Evolutionary conservation across 2,113 vertebrate species (phyloP).

Genomic region (Antechinus stuartii): DNA sequence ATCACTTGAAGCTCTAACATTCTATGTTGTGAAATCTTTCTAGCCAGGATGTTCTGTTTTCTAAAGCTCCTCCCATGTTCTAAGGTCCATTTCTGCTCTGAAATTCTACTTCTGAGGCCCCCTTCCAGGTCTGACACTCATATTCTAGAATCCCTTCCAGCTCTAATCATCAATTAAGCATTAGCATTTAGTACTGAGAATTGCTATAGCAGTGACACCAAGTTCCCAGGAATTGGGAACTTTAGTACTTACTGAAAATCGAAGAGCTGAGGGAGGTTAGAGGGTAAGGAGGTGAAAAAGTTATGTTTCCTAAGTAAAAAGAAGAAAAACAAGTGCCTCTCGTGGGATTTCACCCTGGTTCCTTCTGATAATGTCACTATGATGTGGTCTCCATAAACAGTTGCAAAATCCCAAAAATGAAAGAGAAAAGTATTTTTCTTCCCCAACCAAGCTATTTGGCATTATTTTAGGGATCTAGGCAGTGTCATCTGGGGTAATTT

Average conservation of each 20-base stretch:
- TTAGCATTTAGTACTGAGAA: slow-evolving; percentile 76
- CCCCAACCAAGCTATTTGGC: slow-evolving; percentile 54
- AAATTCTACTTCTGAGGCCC: background rate
- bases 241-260: slow-evolving; percentile 66
- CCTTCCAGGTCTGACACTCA: background rate
- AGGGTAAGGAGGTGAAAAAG: slow-evolving; percentile 73
- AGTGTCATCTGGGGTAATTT: slow-evolving; percentile 73
- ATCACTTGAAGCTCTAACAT: background rate
- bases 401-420: slow-evolving; percentile 73
- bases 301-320: slow-evolving; percentile 70
- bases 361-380: slow-evolving; percentile 82
- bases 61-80: background rate
- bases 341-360: slow-evolving; percentile 67
- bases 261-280: slow-evolving; percentile 8
- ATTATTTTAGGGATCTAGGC: slow-evolving; percentile 75
- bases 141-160: background rate
- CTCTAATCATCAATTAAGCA: background rate
- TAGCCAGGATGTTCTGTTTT: background rate
- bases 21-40: background rate
- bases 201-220: slow-evolving; percentile 69
- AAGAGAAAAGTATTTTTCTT: slow-evolving; percentile 58
- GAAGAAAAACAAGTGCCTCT: slow-evolving; percentile 26
- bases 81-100: background rate
- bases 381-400: slow-evolving; percentile 79
- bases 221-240: slow-evolving; percentile 69